Conservation (phyloP, 2,888 invertebrate genomes). For the Scaptomyza cyrtandrae region DNA sequence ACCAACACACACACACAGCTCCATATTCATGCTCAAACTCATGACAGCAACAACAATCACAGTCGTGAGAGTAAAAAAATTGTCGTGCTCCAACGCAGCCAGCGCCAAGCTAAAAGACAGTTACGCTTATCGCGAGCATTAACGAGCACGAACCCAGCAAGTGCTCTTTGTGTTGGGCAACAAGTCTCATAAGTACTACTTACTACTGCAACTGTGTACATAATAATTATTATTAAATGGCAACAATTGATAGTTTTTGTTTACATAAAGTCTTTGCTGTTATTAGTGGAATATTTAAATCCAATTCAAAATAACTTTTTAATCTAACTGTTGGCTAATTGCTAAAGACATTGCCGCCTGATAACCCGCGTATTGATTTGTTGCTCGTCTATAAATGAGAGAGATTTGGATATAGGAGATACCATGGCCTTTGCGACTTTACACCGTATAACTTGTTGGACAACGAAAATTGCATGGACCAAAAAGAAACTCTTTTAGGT, state of each 20-base stretch:
- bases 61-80: conserved; percentile 27
- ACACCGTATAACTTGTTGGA: neutral
- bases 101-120: conserved; percentile 22
- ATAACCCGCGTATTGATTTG: neutral
- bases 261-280: too few species aligned
- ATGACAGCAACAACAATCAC: conserved; percentile 21
- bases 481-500: neutral
- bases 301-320: too few species aligned
- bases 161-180: conserved; percentile 16
- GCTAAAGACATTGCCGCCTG: neutral
- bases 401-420: too few species aligned
- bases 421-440: neutral
- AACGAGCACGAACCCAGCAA: conserved; percentile 32
- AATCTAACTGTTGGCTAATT: neutral
- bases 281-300: neutral
- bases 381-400: too few species aligned
- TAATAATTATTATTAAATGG: neutral
- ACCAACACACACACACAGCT: conserved; percentile 1
- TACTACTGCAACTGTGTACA: conserved; percentile 6
- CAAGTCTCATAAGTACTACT: conserved; percentile 3
- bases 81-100: conserved; percentile 12
- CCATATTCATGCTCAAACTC: conserved; percentile 6
- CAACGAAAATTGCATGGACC: neutral
- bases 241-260: too few species aligned
- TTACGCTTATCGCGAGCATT: conserved; percentile 43